Evolutionary conservation across 2,113 vertebrate species (phyloP), one percentile per base, ranked within the genome.

Genomic region (Gyps fulvus): DNA sequence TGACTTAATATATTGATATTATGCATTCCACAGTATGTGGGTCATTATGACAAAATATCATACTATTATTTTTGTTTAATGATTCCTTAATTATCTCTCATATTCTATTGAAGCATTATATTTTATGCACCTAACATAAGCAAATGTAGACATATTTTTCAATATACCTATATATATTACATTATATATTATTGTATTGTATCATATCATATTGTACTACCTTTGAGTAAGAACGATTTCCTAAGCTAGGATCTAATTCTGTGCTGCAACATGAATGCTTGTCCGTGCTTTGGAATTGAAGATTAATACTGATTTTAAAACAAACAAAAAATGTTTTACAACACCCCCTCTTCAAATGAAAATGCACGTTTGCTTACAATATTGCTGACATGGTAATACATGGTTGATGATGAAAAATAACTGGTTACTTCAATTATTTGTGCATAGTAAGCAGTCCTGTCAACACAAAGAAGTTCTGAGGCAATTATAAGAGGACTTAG

Each of bases 321-420:
- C 42, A 80, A 93, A 32, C 22, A 45, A 77, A 59, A 40, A 32
- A n/a, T 13, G 13, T 80, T 93, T 89, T 61, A 57, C n/a, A 83
- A 63, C 9, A 84, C 42, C 29, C 13, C 10, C 36, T 70, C 82
- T 87, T 92, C 88, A 80, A 76, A 90, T 31, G 49, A 80, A 93
- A 94, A 88, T n/a, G 40, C 71, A 92, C 7, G 2, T 36, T 90
- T 43, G 32, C 16, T 89, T 66, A 61, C 55, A 89, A 25, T 80
- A 79, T 21, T 85, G 80, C 80, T 94, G 96, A 94, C 89, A 67
- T 38, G 32, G 50, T 78, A 95, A 93, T 91, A 72, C 5, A 55
- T 6, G 69, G 86, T 3, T 89, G 83, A 93, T 93, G 86, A 91
- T 76, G 63, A 94, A 96, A 96, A 94, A 91, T 83, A 85, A 74